A percentile compares a stretch with the other conserved stretches of the same genome.
These are phyloP conservation scores for Stigmatopora nigra DNA, from an alignment of 2,113 vertebrate genomes.

Conservation along the genomic window DNA sequence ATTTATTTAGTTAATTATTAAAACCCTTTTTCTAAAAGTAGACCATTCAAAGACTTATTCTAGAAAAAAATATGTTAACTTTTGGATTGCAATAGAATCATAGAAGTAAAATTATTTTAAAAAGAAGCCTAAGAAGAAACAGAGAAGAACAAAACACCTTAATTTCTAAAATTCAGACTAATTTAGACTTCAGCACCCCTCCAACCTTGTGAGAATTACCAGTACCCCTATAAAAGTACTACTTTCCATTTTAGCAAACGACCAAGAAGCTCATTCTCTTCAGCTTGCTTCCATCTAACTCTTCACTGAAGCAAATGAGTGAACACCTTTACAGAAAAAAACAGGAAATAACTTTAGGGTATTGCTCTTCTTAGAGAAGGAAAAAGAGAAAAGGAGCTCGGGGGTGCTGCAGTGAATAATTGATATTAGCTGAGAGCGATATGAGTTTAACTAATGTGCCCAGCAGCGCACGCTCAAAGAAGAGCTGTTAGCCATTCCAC, in stretches of 20 bases:
- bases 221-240: neutral
- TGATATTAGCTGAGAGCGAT: constrained; percentile 75
- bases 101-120: too few species aligned
- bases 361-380: constrained; percentile 51
- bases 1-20: neutral
- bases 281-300: neutral
- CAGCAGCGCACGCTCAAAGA: constrained; percentile 70
- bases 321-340: constrained; percentile 5
- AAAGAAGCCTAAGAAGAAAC: too few species aligned
- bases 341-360: constrained; percentile 33
- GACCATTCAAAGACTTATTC: neutral
- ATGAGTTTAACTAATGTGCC: constrained; percentile 80
- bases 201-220: too few species aligned
- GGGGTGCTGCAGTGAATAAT: constrained; percentile 65
- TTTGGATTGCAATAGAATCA: too few species aligned
- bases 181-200: too few species aligned
- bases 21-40: neutral
- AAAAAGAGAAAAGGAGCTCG: constrained; percentile 16
- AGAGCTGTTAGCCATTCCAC: constrained; percentile 66
- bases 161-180: too few species aligned
- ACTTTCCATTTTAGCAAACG: neutral
- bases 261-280: neutral
- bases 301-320: neutral
- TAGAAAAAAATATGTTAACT: too few species aligned
- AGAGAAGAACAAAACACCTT: too few species aligned